Conservation (phyloP, 2,888 invertebrate genomes). For the Chrysomela aeneicollis region DNA sequence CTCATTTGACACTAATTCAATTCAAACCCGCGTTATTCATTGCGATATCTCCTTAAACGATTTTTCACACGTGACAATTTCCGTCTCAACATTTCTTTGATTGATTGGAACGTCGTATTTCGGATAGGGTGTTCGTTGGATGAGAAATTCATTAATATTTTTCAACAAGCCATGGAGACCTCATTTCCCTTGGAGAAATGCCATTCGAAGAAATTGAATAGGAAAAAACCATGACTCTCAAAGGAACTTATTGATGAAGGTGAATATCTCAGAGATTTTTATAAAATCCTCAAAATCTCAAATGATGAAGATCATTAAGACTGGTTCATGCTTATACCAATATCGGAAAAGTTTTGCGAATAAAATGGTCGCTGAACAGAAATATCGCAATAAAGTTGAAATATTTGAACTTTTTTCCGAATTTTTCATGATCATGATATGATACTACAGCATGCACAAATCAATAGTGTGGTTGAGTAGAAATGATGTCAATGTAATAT, state of each 20-base stretch:
- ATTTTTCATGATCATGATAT: too few species aligned
- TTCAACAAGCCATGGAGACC: slow-evolving; percentile 3
- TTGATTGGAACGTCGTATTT: slow-evolving; percentile 11
- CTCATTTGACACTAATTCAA: background rate
- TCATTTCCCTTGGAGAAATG: slow-evolving; percentile 2
- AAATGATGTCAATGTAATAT: too few species aligned
- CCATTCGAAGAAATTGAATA: background rate
- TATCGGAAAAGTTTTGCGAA: too few species aligned
- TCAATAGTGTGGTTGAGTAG: too few species aligned
- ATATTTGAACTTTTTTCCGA: too few species aligned
- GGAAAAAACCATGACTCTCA: slow-evolving; percentile 1
- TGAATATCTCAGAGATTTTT: slow-evolving; percentile 3
- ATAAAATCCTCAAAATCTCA: slow-evolving; percentile 3
- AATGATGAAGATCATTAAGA: slow-evolving; percentile 5
- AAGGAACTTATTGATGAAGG: slow-evolving; percentile 14
- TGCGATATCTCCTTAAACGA: slow-evolving; percentile 2
- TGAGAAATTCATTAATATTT: background rate
- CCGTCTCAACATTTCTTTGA: slow-evolving; percentile 12
- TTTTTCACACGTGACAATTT: slow-evolving; percentile 5
- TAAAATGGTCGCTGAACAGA: too few species aligned
- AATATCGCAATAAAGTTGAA: too few species aligned
- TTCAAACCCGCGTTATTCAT: slow-evolving; percentile 6
- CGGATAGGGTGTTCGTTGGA: slow-evolving; percentile 11
- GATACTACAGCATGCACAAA: too few species aligned
- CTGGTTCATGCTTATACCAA: too few species aligned